phyloP scores from a whole-genome alignment of 2,113 vertebrate species.

The Misgurnus mizolepis region DNA sequence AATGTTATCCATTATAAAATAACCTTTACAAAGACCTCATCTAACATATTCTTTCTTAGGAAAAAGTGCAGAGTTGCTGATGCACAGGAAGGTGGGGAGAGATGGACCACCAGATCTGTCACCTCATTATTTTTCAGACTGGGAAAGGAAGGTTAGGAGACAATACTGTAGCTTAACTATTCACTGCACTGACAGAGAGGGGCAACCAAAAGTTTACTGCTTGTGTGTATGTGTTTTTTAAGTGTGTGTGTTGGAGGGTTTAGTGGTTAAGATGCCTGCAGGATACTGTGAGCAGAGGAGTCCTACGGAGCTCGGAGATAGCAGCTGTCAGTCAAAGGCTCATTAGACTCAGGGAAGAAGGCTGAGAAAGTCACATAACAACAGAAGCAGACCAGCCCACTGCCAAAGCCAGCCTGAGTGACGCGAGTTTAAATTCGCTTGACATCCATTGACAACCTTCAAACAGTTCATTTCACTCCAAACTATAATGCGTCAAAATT shows the following conservation, averaged over 20 bases:
- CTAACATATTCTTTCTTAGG: slow-evolving; percentile 39
- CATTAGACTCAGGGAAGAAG: slow-evolving; percentile 74
- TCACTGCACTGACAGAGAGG: background rate
- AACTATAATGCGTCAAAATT: slow-evolving; percentile 54
- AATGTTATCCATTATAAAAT: slow-evolving; percentile 51
- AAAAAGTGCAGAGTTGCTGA: slow-evolving; percentile 56
- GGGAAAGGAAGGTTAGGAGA: slow-evolving; percentile 40
- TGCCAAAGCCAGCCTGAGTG: slow-evolving; percentile 78
- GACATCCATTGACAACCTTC: slow-evolving; percentile 71
- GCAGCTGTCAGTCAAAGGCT: slow-evolving; percentile 76
- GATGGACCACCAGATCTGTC: slow-evolving; percentile 33
- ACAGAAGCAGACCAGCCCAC: slow-evolving; percentile 66
- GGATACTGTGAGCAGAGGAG: slow-evolving; percentile 56
- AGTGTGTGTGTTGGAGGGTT: slow-evolving; percentile 56
- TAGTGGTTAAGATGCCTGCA: slow-evolving; percentile 52
- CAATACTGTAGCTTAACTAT: slow-evolving; percentile 8
- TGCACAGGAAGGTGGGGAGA: slow-evolving; percentile 43
- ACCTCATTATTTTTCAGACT: slow-evolving; percentile 58
- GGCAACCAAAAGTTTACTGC: slow-evolving; percentile 29
- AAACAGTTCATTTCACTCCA: slow-evolving; percentile 50
- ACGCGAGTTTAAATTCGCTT: slow-evolving; percentile 78
- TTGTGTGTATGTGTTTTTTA: slow-evolving; percentile 35
- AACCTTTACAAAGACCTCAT: slow-evolving; percentile 56
- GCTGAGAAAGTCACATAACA: slow-evolving; percentile 70
- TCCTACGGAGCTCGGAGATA: slow-evolving; percentile 68